Conservation (phyloP, 2,888 invertebrate species). For the Ischnura elegans region DNA sequence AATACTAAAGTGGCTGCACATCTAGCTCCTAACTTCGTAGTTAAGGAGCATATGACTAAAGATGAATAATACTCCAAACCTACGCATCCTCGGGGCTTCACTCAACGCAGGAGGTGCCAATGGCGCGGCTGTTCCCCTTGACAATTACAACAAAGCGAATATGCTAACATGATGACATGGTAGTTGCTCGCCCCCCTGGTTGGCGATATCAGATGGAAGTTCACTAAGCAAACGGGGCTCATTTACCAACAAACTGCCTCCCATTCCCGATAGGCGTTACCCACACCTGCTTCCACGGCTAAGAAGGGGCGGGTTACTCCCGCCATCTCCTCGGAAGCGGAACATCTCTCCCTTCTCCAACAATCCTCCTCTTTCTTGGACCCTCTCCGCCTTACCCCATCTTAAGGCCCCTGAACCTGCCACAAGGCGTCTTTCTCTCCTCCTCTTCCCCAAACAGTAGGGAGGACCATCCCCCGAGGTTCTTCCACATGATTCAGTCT, state of each 20-base stretch:
- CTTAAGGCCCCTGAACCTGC: slow-evolving; percentile 25
- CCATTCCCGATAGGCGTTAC: slow-evolving; percentile 46
- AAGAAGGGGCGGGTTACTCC: neutral
- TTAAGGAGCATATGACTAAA: no score
- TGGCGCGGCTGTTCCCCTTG: neutral
- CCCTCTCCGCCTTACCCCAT: neutral
- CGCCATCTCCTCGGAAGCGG: no score
- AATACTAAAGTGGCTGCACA: no score
- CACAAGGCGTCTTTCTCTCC: neutral
- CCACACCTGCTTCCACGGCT: slow-evolving; percentile 54
- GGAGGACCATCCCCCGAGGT: neutral
- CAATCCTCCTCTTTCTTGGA: neutral
- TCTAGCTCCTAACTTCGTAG: no score
- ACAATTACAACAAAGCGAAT: slow-evolving; percentile 49
- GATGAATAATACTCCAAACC: neutral
- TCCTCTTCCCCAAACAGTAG: neutral
- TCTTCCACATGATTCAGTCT: neutral
- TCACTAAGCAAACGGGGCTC: slow-evolving; percentile 54
- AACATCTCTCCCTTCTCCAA: neutral
- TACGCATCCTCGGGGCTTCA: neutral
- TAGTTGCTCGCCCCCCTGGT: slow-evolving; percentile 21
- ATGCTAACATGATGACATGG: slow-evolving; percentile 43
- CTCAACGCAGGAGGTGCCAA: neutral
- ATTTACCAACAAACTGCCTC: slow-evolving; percentile 43
- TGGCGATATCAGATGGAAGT: slow-evolving; percentile 53